These are phyloP conservation scores for Tachyglossus aculeatus DNA, from an alignment of 2,797 vertebrate species.

Conservation along the genomic window DNA sequence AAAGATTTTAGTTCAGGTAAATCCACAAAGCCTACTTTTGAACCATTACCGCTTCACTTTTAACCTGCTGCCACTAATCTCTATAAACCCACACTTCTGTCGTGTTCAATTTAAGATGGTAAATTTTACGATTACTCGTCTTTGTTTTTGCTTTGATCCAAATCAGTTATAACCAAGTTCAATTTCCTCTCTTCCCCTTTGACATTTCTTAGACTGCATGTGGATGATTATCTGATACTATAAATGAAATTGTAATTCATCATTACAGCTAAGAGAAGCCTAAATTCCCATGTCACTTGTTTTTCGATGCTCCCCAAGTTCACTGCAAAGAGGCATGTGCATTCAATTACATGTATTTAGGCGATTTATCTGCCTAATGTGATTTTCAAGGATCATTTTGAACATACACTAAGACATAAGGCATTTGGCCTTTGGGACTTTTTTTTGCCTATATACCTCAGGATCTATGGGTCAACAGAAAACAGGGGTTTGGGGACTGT, in stretches of 20 bases:
- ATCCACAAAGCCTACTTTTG: not conserved
- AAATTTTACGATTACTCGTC: constrained; percentile 3
- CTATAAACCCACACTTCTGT: not conserved
- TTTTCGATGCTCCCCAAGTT: constrained; percentile 41
- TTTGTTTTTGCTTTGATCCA: constrained; percentile 26
- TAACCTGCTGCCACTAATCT: constrained; percentile 7
- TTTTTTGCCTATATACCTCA: constrained; percentile 9
- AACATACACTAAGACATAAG: constrained; percentile 35
- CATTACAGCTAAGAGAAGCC: constrained; percentile 26
- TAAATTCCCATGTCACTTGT: constrained; percentile 30
- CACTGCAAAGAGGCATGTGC: constrained; percentile 34
- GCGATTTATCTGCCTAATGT: constrained; percentile 38
- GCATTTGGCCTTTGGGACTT: constrained; percentile 23
- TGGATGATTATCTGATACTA: constrained; percentile 26
- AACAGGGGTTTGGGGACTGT: constrained; percentile 20
- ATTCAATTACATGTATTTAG: constrained; percentile 55
- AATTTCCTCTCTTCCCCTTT: constrained; percentile 48
- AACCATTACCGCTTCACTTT: not conserved
- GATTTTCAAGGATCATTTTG: constrained; percentile 43
- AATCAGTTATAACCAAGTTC: constrained; percentile 33
- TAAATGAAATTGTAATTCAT: constrained; percentile 43
- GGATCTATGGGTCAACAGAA: constrained; percentile 28
- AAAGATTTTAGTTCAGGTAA: not conserved
- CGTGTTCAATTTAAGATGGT: constrained; percentile 28
- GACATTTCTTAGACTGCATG: not conserved